Evolutionary conservation across 2,113 vertebrate genomes (phyloP), one percentile per base, ranked within the genome.

Genomic region (Pituophis catenifer): DNA sequence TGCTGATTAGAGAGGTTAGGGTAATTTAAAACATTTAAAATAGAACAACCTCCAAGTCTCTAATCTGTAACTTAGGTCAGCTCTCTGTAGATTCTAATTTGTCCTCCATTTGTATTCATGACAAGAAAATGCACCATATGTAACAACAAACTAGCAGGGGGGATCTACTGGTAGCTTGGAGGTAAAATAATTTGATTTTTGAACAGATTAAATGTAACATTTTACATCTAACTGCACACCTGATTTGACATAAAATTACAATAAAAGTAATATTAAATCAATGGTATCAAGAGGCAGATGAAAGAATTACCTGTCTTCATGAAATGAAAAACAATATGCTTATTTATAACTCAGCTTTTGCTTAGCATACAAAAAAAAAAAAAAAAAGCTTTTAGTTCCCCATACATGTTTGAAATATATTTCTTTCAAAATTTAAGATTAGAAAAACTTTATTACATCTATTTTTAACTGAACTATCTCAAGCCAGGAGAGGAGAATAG

Each of bases 51-150:
- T 81, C 98, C 98, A 97, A 96, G 97, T 93, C 97, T 98, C 98
- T 97, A 96, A 98, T 98, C 98, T 98, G 98, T 98, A 98, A 98
- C 97, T 98, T 97, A 97, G 98, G 99, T 99, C 99, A 99, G 98
- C 98, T 98, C 98, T 98, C 98, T 99, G 98, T 99, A 99, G 98
- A 98, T 98, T 99, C 98, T 99, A 99, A 99, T 99, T 99, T 99
- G 99, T 98, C 98, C 98, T 96, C 97, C 94, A 99, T 99, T 99
- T 99, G 98, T 99, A 99, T 99, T 99, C 99, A 99, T 99, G 99
- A 98, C 97, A 98, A 98, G 98, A 97, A 98, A 97, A 97, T 96
- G 98, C 98, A 99, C 99, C 98, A 99, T 99, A 99, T 99, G 99
- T 98, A 99, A 98, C 98, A 99, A 98, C 98, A 97, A 98, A 98